A percentile compares a stretch with the other conserved stretches of the same genome.
Evolutionary conservation across 2,113 vertebrate genomes (phyloP).

Genomic region (Pomatostomus ruficeps): DNA sequence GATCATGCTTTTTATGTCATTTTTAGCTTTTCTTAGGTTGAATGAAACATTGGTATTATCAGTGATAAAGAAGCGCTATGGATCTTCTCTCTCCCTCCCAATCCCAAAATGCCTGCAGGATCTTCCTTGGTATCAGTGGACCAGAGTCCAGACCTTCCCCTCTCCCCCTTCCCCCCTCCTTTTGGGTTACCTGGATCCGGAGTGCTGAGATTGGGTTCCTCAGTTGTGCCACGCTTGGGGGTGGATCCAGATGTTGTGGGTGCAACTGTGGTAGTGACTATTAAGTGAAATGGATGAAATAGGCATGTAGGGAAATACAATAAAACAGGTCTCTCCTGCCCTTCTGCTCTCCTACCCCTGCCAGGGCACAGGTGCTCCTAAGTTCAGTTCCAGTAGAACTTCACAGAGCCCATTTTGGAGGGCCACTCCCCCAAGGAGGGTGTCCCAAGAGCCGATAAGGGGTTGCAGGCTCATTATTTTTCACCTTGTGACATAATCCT

Average conservation of each 20-base stretch:
- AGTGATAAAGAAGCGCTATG: neutral
- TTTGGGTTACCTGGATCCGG: neutral
- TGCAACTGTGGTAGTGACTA: neutral
- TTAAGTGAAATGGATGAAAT: neutral
- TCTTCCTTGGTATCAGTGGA: neutral
- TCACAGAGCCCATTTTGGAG: fast-evolving
- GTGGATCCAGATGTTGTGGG: fast-evolving
- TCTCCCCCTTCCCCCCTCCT: neutral
- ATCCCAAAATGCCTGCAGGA: neutral
- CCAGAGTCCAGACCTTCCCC: neutral
- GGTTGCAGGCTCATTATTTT: neutral
- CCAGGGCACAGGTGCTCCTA: neutral
- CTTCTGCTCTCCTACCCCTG: neutral
- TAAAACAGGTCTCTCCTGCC: neutral
- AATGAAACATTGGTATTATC: fast-evolving
- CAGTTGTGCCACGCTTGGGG: fast-evolving
- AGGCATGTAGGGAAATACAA: neutral
- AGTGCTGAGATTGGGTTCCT: fast-evolving
- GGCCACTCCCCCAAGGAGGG: fast-evolving
- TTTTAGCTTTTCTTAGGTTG: neutral
- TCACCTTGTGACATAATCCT: neutral
- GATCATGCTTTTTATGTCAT: fast-evolving
- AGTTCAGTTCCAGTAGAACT: fast-evolving
- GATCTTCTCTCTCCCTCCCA: neutral
- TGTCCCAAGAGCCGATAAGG: neutral